Base-by-base conservation (phyloP, 2,888 invertebrate genomes). In the Elysia crispata region DNA sequence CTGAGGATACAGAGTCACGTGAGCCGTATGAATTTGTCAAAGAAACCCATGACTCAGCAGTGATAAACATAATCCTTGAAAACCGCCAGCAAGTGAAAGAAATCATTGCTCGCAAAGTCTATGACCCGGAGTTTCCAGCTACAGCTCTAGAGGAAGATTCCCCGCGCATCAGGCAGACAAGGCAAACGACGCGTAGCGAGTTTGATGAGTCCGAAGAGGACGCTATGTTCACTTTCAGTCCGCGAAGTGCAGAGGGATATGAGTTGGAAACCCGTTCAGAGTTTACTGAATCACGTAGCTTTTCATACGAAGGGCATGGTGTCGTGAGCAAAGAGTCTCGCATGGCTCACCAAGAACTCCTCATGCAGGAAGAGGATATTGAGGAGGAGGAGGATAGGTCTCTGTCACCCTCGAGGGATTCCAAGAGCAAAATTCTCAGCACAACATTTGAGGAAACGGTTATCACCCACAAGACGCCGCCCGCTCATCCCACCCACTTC, bases 1-100 rank as follows among this genome's bases (percentile, higher is more conserved):
- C 33, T 31, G 74, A 8, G 30, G 49, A 60, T 3, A 6, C 8
- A 20, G 67, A 49, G 33, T 41, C 79, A 15, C 69, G 69, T 81
- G 91, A 91, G 82, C 90, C 91, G 28, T 89, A 91, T 86, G 89
- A 90, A 23, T 83, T 86, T 54, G 90, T 91, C 50, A 81, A 86
- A 62, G 85, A 87, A 62, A 84, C 87, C 15, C 89, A 91, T 83
- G 87, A 89, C 76, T 86, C 87, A 74, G 86, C 86, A 76, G 91
- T 91, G 20, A 88, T 91, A 66, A 86, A 87, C 30, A 87, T 86
- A 28, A 87, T 91, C 62, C 67, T 81, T 25, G 83, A 85, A 73
- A 83, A 77, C 25, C 83, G 89, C 73, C 84, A 85, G 62, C 77
- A 81, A 31, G 82, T 83, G 50, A 84, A 84, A 54, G 86, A 85